Conservation (phyloP, 2,888 invertebrate genomes). For the Alentia gelatinosa region DNA sequence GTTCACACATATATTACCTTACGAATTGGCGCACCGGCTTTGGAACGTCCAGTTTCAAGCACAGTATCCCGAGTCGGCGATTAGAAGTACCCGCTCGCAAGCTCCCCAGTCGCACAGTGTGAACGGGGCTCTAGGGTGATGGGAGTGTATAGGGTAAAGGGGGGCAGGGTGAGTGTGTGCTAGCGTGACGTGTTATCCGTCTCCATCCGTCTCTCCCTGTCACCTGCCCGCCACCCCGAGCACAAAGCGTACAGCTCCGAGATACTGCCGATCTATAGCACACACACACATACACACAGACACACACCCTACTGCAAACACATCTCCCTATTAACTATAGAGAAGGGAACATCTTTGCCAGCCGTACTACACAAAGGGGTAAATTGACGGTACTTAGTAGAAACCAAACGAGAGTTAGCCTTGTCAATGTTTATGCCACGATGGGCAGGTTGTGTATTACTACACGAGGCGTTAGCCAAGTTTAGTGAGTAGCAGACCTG, state of each 20-base stretch:
- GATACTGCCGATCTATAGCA: background rate
- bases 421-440: too few species aligned
- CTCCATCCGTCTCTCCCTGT: background rate
- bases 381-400: background rate
- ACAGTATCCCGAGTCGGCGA: too few species aligned
- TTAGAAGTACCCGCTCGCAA: too few species aligned
- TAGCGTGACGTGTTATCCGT: background rate
- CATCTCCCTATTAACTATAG: background rate
- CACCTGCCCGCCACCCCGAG: background rate
- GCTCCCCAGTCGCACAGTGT: too few species aligned
- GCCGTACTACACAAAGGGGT: background rate
- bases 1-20: too few species aligned
- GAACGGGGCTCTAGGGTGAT: background rate
- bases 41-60: too few species aligned
- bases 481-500: too few species aligned
- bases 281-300: background rate
- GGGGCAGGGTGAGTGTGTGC: constrained; percentile 5
- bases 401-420: too few species aligned
- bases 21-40: too few species aligned
- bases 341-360: background rate
- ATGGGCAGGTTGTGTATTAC: too few species aligned
- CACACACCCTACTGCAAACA: background rate
- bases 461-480: too few species aligned
- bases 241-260: background rate
- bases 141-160: background rate